These are phyloP conservation scores for Pteronura brasiliensis DNA, from an alignment of 2,113 vertebrate species.

Conservation along the genomic window DNA sequence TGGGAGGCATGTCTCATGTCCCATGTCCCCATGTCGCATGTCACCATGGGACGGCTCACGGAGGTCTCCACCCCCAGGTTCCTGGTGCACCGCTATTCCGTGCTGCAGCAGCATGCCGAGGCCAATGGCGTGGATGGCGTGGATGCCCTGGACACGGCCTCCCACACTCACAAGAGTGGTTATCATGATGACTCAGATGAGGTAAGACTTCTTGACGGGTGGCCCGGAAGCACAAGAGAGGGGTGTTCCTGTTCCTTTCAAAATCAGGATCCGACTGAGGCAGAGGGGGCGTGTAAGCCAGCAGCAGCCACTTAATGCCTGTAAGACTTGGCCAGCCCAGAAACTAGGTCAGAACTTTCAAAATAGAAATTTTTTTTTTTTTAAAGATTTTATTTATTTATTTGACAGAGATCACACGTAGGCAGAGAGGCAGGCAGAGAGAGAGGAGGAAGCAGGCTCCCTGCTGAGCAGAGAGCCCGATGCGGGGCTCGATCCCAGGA, in stretches of 20 bases:
- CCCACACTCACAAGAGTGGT: slow-evolving; percentile 79
- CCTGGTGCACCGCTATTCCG: slow-evolving; percentile 93
- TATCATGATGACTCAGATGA: slow-evolving; percentile 95
- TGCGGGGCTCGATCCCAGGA: no score
- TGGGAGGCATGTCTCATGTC: rapidly evolving
- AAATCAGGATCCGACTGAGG: neutral
- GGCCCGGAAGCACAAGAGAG: neutral
- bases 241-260: neutral
- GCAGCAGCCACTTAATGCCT: neutral
- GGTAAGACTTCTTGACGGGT: slow-evolving; percentile 79
- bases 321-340: neutral
- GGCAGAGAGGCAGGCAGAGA: no score
- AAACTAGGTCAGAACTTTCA: neutral
- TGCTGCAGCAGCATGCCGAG: slow-evolving; percentile 90
- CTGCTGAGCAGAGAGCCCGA: no score
- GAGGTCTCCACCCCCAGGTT: slow-evolving; percentile 83
- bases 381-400: no score
- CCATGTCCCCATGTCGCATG: rapidly evolving
- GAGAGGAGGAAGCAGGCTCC: no score
- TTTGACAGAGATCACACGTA: no score
- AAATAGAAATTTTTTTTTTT: neutral
- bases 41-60: rapidly evolving
- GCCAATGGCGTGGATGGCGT: slow-evolving; percentile 88
- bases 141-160: slow-evolving; percentile 83
- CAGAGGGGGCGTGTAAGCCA: neutral